A percentile compares a stretch with the other conserved stretches of the same genome.
Conservation (phyloP, 1,140 invertebrate species). For the Doryteuthis pealeii region DNA sequence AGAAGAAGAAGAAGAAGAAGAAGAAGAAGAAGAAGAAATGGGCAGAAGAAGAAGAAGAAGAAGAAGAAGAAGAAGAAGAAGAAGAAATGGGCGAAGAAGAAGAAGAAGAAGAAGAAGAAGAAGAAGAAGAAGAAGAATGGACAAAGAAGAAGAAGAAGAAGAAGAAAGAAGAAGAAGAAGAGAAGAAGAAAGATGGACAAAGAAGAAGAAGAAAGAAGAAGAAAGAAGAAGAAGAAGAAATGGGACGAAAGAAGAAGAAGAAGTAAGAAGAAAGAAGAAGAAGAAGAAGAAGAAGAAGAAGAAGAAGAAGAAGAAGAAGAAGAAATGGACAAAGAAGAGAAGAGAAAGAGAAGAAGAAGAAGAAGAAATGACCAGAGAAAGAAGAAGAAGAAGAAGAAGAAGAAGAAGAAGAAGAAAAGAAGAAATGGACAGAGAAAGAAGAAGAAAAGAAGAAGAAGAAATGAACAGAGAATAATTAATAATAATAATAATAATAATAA, state of each 20-base stretch:
- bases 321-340: background rate
- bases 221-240: background rate
- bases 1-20: no score
- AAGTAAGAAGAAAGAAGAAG: background rate
- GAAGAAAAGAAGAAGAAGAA: no score
- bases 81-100: no score
- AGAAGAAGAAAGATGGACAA: background rate
- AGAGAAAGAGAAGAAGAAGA: background rate
- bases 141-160: background rate
- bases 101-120: background rate
- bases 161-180: background rate
- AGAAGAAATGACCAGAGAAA: background rate
- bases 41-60: background rate
- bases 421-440: background rate
- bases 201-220: slow-evolving; percentile 2
- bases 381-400: background rate
- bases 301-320: background rate
- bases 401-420: background rate
- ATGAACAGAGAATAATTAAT: no score
- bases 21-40: background rate
- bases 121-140: background rate
- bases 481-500: no score
- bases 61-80: background rate
- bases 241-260: background rate
- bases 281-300: background rate